Evolutionary conservation across 92 coral and sea anemone species (phyloP).

Genomic region (Isaurus tuberculatus): DNA sequence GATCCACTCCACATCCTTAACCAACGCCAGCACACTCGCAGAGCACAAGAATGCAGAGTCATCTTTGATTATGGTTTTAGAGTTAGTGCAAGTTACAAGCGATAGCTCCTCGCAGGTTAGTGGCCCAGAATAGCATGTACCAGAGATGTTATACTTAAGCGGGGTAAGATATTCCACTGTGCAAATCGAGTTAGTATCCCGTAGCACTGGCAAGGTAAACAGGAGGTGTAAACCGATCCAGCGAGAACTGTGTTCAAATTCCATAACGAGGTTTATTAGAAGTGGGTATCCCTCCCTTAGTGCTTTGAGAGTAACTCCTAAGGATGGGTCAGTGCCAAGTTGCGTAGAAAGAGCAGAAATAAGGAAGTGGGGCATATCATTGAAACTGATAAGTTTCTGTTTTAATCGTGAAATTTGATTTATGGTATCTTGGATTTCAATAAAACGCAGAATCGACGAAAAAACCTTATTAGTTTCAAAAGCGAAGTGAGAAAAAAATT

Average conservation of each 20-base stretch:
- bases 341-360: conserved; percentile 16
- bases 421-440: conserved; percentile 51
- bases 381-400: conserved; percentile 30
- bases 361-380: conserved; percentile 46
- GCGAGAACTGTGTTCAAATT: not conserved
- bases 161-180: not conserved
- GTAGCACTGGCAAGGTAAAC: not conserved
- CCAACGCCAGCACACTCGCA: conserved; percentile 6
- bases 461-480: conserved; percentile 49
- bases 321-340: not conserved
- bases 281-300: not conserved
- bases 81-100: conserved; percentile 8
- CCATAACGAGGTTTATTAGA: not conserved
- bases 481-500: conserved; percentile 33
- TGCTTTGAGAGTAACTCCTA: conserved; percentile 13
- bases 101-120: not conserved
- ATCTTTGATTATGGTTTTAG: conserved; percentile 10
- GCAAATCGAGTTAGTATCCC: not conserved
- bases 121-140: conserved; percentile 17
- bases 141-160: not conserved
- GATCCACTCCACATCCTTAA: conserved; percentile 16
- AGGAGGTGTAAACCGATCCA: conserved; percentile 4
- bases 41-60: conserved; percentile 5
- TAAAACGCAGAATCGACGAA: conserved; percentile 42
- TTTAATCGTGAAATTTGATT: conserved; percentile 18